Percentiles rank a stretch among this genome's conserved stretches.
Conservation (phyloP, 2,113 vertebrate species). For the Pachycephala philippinensis region DNA sequence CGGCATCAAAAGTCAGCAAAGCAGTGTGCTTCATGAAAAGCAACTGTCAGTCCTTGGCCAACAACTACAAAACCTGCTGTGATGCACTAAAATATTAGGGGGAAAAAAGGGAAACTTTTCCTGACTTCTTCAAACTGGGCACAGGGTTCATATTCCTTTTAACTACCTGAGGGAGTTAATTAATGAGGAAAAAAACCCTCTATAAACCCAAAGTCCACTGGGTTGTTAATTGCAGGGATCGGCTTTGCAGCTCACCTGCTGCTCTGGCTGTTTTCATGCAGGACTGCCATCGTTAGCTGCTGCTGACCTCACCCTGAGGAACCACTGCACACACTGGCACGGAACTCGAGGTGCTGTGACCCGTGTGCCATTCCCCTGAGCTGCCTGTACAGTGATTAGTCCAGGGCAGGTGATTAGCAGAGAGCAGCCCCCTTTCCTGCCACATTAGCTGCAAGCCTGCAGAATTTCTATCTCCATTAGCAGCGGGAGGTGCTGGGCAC, state of each 20-base stretch:
- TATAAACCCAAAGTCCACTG: neutral
- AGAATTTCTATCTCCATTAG: neutral
- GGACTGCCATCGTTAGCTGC: neutral
- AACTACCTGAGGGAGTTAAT: slow-evolving; percentile 5
- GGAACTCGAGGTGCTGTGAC: neutral
- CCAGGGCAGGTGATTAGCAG: neutral
- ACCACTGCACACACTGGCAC: neutral
- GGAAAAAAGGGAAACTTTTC: neutral
- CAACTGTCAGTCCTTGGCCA: neutral
- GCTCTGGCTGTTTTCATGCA: neutral
- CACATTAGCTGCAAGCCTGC: accelerated
- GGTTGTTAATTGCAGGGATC: neutral
- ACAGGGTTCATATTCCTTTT: neutral
- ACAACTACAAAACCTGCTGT: neutral
- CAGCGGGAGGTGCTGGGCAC: neutral
- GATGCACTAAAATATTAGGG: neutral
- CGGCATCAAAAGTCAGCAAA: slow-evolving; percentile 18
- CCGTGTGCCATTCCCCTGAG: neutral
- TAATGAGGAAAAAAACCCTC: neutral
- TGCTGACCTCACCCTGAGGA: neutral
- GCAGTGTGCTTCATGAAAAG: neutral
- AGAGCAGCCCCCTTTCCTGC: neutral
- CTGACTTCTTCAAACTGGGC: neutral
- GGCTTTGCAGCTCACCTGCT: neutral
- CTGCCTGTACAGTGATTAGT: neutral